Conservation (phyloP, 2,797 vertebrate genomes). For the Hyperoplus immaculatus region DNA sequence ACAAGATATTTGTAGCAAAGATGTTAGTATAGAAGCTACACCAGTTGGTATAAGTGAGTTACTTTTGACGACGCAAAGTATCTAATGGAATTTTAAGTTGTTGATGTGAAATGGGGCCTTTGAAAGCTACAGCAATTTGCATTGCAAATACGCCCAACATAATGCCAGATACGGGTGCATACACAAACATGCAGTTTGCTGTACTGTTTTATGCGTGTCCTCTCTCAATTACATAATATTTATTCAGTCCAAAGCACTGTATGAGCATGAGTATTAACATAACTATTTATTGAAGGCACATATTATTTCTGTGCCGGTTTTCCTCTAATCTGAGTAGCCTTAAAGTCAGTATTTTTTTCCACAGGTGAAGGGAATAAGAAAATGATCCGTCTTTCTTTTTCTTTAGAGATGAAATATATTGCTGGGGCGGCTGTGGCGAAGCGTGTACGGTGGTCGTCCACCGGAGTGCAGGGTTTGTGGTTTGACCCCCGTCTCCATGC, state of each 20-base stretch:
- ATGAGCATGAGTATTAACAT: neutral
- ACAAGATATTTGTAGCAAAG: neutral
- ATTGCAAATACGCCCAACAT: slow-evolving; percentile 49
- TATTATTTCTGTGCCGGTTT: neutral
- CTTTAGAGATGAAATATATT: too few species aligned
- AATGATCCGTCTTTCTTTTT: neutral
- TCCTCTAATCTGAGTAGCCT: neutral
- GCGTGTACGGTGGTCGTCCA: too few species aligned
- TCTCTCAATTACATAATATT: neutral
- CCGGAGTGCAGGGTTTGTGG: too few species aligned
- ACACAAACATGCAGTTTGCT: neutral
- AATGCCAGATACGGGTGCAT: neutral
- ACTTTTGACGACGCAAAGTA: slow-evolving; percentile 21
- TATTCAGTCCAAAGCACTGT: neutral
- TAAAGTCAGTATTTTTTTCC: neutral
- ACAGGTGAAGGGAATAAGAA: neutral
- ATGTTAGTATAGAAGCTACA: neutral
- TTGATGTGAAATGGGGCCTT: slow-evolving; percentile 51
- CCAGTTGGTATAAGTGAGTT: neutral
- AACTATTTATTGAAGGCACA: neutral
- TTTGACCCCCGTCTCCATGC: too few species aligned
- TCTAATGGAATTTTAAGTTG: slow-evolving; percentile 42
- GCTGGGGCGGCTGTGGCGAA: too few species aligned
- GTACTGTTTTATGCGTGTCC: neutral
- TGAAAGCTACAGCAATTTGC: slow-evolving; percentile 50